Base-by-base conservation (phyloP, 2,797 vertebrate species). In the Channallabes apus region DNA sequence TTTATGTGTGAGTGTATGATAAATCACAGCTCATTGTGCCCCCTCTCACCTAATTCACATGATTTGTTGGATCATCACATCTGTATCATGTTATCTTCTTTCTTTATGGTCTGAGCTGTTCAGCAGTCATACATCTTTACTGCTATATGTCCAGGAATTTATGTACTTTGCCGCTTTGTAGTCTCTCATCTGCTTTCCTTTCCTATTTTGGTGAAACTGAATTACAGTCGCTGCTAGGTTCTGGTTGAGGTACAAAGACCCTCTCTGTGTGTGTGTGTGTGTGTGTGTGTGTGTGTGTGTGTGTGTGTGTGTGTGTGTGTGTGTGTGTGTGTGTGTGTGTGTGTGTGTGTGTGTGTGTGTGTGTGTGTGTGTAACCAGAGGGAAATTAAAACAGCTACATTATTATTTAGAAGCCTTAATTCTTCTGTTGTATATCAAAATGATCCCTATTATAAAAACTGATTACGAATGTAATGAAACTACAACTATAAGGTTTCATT, bases 191-290 rank as follows among this genome's bases (percentile, higher is more conserved):
- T 35, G 12, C 18, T 81, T 18, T 32, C 12, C 12, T 68, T 67
- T 73, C 68, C 68, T 67, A 17, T 20, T 24, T 81, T 62, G 7
- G 35, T 72, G 67, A 18, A 68, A 64, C 65, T 79, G 38, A 4
- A 29, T 86, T 38, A 58, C 5, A 85, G 64, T 41, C 65, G 59
- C 58, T 62, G 76, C 56, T 46, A 82, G 32, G n/a, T 82, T 82
- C 54, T 78, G 77, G 86, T 75, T 78, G n/a, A 58, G 54, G 18
- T 81, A 89, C 79, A 89, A 87, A 85, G 71, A 59, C 35, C 46
- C 80, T 89, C 79, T 87, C 71, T 89, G 69, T 80, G 32, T 41
- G 82, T 20, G 65, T 64, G 22, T 64, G 85, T 68, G 15, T 58
- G 46, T 27, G 29, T 38, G 29, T 38, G 32, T 46, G 61, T 24